Evolutionary conservation across 2,113 vertebrate genomes (phyloP), one percentile per base, ranked within the genome.

Genomic region (Hippocampus comes): DNA sequence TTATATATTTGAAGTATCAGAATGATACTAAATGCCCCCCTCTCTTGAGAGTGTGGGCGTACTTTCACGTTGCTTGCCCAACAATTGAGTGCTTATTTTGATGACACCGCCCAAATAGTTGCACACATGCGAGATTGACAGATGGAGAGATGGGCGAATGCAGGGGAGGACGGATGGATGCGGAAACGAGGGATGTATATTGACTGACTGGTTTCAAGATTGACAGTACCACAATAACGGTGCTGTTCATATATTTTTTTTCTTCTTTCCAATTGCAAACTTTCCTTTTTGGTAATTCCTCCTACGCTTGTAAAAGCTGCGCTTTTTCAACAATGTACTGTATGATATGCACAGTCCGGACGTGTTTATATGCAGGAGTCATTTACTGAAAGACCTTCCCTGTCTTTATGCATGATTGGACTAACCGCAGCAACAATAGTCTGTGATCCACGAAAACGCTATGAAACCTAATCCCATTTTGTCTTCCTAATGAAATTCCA

Each of bases 401-500:
- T 79, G 79, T 86, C 72, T 86, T 72, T 90, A 86, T 84, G 82
- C 89, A 77, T 76, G 87, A 88, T 87, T 87, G 88, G 83, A 84
- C 84, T 63, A 88, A 77, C 86, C 70, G 0, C 69, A 87, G 82
- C 70, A 71, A 86, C 85, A 84, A 84, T 88, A 66, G 83, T 83
- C 82, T 87, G 79, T 83, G 84, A 85, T 84, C 76, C 82, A 85
- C 82, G 77, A 89, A 86, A 89, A 85, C 77, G 79, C 70, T 79
- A 88, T 88, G 82, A 90, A 89, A 86, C 81, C 78, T 88, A 91
- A 90, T 90, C 82, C 64, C 76, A 84, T 91, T 91, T 87, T 78
- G 82, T 78, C 81, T 78, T 78, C 56, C n/a, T 90, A 91, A 91
- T 90, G 81, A 85, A 87, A 89, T 90, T 91, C 74, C 82, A 78